Evolutionary conservation across 2,113 vertebrate species (phyloP).

Genomic region (Labeo catla): DNA sequence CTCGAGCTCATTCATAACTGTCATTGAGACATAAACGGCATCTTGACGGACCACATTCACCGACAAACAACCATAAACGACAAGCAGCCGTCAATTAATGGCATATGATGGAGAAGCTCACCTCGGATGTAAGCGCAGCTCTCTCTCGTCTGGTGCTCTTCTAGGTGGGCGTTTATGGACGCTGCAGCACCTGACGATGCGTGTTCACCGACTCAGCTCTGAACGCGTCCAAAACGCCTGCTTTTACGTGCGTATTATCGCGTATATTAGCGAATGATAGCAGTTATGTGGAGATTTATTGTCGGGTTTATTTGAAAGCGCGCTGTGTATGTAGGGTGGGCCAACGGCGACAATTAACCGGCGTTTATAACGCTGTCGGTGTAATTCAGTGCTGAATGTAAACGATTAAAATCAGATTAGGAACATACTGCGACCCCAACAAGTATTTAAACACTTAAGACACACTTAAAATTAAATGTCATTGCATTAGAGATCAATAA

Average conservation of each 20-base stretch:
- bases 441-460: not conserved
- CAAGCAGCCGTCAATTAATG: not conserved
- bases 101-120: constrained; percentile 35
- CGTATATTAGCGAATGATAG: not conserved
- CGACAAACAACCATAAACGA: not conserved
- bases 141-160: constrained; percentile 16
- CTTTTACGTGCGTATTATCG: not conserved
- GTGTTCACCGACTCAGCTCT: not conserved
- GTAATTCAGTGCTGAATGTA: not conserved
- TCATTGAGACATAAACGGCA: not conserved
- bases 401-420: not conserved
- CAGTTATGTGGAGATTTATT: not conserved
- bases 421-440: too few species aligned
- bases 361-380: not conserved
- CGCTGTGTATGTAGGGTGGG: not conserved
- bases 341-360: not conserved
- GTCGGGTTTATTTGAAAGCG: not conserved
- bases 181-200: constrained; percentile 42
- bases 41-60: not conserved
- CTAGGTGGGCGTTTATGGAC: constrained; percentile 46
- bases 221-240: constrained; percentile 11
- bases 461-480: not conserved
- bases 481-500: not conserved
- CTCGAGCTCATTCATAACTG: not conserved
- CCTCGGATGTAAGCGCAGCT: constrained; percentile 46